Evolutionary conservation across 2,113 vertebrate genomes (phyloP).

Genomic region (Sebastes schlegelii): DNA sequence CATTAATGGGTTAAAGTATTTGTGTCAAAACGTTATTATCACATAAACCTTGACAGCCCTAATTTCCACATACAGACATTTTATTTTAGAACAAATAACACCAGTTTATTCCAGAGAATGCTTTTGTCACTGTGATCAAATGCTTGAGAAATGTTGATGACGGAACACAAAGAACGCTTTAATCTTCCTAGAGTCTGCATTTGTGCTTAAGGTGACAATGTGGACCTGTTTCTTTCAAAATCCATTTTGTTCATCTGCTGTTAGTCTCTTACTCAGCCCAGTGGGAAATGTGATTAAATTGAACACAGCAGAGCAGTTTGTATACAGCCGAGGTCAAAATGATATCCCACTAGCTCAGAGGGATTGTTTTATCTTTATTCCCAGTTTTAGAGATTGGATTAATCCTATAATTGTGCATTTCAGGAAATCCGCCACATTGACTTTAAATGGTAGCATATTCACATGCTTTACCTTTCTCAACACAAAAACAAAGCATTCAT

Average conservation of each 20-base stretch:
- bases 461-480: too few relatives aligned
- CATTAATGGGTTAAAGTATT: too few relatives aligned
- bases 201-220: constrained; percentile 18
- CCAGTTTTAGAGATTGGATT: constrained; percentile 17
- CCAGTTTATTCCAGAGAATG: neutral
- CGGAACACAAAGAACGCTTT: neutral
- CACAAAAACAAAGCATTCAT: neutral
- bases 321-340: constrained; percentile 41
- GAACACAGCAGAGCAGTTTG: constrained; percentile 29
- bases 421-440: neutral
- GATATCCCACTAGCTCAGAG: neutral
- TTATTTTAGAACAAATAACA: neutral
- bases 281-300: constrained; percentile 44
- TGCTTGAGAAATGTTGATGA: neutral
- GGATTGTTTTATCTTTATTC: constrained; percentile 37
- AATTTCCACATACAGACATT: neutral
- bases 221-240: constrained; percentile 5
- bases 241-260: constrained; percentile 34
- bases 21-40: too few relatives aligned
- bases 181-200: neutral
- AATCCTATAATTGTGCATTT: constrained; percentile 13
- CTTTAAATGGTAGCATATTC: neutral
- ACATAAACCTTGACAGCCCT: too few relatives aligned
- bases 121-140: neutral
- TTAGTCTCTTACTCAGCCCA: constrained; percentile 28